Conservation (phyloP, 2,888 invertebrate species). For the Calliopum simillimum region DNA sequence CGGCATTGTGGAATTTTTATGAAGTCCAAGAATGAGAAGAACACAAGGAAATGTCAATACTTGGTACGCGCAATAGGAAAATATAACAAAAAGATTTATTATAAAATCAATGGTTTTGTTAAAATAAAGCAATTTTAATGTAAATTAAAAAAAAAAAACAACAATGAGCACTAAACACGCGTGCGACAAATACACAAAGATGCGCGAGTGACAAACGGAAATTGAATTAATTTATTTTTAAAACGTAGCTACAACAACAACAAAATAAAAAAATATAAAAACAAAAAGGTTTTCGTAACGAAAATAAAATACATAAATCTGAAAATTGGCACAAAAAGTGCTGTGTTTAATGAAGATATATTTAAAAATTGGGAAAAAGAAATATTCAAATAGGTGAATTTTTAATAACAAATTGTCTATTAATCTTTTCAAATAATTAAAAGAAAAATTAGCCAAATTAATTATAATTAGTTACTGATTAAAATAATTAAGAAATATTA, state of each 20-base stretch:
- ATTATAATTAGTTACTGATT: too few relatives aligned
- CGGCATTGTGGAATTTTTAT: not conserved
- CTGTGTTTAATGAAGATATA: too few relatives aligned
- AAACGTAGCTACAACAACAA: not conserved
- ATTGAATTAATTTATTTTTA: conserved; percentile 30
- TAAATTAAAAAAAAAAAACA: not conserved
- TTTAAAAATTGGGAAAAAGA: too few relatives aligned
- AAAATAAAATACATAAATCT: too few relatives aligned
- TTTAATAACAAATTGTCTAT: too few relatives aligned
- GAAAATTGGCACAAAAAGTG: too few relatives aligned
- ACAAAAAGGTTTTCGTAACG: not conserved
- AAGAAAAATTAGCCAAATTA: too few relatives aligned
- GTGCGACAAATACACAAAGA: conserved; percentile 1
- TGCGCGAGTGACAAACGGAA: conserved; percentile 29
- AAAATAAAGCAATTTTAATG: not conserved
- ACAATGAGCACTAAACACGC: not conserved
- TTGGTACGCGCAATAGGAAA: not conserved
- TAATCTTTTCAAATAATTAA: too few relatives aligned
- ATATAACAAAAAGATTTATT: not conserved
- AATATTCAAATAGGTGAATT: too few relatives aligned
- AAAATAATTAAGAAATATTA: too few relatives aligned
- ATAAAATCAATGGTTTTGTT: not conserved
- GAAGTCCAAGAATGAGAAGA: not conserved
- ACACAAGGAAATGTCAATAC: not conserved
- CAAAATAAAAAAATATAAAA: conserved; percentile 13